Evolutionary conservation across 2,797 vertebrate species (phyloP).

Genomic region (Esox masquinongy): DNA sequence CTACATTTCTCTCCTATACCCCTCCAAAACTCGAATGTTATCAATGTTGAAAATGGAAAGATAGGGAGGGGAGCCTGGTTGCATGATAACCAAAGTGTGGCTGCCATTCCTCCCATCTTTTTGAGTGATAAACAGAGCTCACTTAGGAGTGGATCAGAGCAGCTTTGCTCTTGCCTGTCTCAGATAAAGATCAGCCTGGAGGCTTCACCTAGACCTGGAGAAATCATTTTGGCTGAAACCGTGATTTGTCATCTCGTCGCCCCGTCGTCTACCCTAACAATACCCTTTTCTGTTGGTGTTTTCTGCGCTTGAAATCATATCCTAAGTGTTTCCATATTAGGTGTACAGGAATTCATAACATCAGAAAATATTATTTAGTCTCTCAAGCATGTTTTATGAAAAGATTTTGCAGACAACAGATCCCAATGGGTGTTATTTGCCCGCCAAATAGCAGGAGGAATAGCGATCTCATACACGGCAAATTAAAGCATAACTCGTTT

Average conservation of each 20-base stretch:
- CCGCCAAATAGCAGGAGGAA: conserved; percentile 22
- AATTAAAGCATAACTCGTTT: not conserved
- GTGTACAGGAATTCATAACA: too few relatives aligned
- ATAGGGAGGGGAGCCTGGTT: conserved; percentile 45
- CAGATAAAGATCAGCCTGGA: conserved; percentile 71
- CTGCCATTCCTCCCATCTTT: conserved; percentile 51
- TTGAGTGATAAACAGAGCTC: conserved; percentile 75
- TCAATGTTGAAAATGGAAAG: conserved; percentile 27
- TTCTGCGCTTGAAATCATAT: not conserved
- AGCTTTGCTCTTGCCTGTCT: conserved; percentile 71
- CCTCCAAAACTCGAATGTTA: conserved; percentile 15
- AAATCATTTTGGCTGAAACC: conserved; percentile 67
- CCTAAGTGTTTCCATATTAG: not conserved
- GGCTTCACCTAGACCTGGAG: conserved; percentile 71
- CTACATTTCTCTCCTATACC: conserved; percentile 1
- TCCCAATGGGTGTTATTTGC: too few relatives aligned
- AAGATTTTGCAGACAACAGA: too few relatives aligned
- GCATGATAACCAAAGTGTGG: conserved; percentile 61
- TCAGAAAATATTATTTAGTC: too few relatives aligned
- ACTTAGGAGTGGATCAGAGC: conserved; percentile 73
- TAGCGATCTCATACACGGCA: conserved; percentile 6
- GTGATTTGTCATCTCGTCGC: conserved; percentile 61
- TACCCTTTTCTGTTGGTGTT: not conserved
- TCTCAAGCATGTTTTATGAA: too few relatives aligned
- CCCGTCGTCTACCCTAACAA: conserved; percentile 42